Evolutionary conservation across 2,888 invertebrate species (phyloP), one percentile per base, ranked within the genome.

Genomic region (Choreutis nemorana): DNA sequence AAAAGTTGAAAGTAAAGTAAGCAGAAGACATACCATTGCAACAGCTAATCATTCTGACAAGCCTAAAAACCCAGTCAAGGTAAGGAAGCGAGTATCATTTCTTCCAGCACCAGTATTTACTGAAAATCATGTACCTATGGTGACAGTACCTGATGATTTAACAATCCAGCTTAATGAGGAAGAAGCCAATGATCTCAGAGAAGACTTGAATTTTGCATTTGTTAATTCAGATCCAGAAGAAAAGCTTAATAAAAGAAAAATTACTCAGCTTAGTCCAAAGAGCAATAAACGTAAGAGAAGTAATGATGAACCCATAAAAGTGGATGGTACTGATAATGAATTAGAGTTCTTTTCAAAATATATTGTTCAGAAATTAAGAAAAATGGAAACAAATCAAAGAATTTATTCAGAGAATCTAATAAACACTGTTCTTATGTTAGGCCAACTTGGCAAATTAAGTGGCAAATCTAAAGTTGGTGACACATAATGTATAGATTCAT

Each of bases 381-480:
- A 46, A 53, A 78, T 78, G 78, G 78, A 77, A 45, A 77, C 75
- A 4, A 73, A 77, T 40, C 78, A 78, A 35, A 66, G 78, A 30
- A 78, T 78, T 40, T 78, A 77, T 45, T 73, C 78, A 8, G 78
- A 78, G 44, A 78, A 78, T 42, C 53, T 78, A 45, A 77, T 78
- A n/a, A 77, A 78, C 34, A 77, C 78, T 31, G 75, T 73, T 2
- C 58, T 78, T 3, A 78, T 78, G 78, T 41, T 78, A 12, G 78
- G 78, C 21, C 78, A 78, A 45, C 55, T 78, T 8, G 63, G 64
- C 5, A 62, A 66, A 50, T 46, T 78, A 14, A 70, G 65, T 48
- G 73, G 64, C 6, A 78, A 77, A 59, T 70, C 70, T 15, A 77
- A 73, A 53, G 61, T 78, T 41, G 34, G 42, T 28, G 68, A 72